These are phyloP conservation scores for Ostrea denselamellosa DNA, from an alignment of 1,140 invertebrate species.

Conservation along the genomic window DNA sequence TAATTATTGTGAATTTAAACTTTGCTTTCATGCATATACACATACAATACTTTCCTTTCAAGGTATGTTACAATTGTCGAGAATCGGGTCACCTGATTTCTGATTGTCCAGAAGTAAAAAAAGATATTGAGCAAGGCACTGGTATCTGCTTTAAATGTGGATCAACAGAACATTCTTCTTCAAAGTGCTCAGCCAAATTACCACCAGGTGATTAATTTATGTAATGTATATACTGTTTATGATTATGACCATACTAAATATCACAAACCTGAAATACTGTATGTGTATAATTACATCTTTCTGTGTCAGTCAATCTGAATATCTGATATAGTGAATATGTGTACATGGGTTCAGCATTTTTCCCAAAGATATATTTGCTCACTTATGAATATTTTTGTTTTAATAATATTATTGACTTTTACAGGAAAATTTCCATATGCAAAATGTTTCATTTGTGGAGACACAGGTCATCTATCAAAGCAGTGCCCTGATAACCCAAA, in stretches of 20 bases:
- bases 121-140: slow-evolving; percentile 74
- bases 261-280: too few species aligned
- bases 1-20: neutral
- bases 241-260: too few species aligned
- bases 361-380: neutral
- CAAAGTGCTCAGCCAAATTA: slow-evolving; percentile 79
- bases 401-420: slow-evolving; percentile 39
- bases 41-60: neutral
- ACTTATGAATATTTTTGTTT: neutral
- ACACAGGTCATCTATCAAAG: slow-evolving; percentile 79
- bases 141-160: slow-evolving; percentile 80
- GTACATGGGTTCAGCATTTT: too few species aligned
- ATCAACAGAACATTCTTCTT: slow-evolving; percentile 77
- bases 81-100: slow-evolving; percentile 86
- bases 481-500: slow-evolving; percentile 81
- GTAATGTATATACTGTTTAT: too few species aligned
- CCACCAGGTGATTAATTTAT: slow-evolving; percentile 69
- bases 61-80: slow-evolving; percentile 86
- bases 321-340: too few species aligned
- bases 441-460: slow-evolving; percentile 81
- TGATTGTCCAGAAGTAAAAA: slow-evolving; percentile 86
- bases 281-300: too few species aligned
- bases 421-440: slow-evolving; percentile 86
- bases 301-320: too few species aligned
- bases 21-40: neutral